Base-by-base conservation (phyloP, 2,113 vertebrate genomes). In the Paradoxurus hermaphroditus region DNA sequence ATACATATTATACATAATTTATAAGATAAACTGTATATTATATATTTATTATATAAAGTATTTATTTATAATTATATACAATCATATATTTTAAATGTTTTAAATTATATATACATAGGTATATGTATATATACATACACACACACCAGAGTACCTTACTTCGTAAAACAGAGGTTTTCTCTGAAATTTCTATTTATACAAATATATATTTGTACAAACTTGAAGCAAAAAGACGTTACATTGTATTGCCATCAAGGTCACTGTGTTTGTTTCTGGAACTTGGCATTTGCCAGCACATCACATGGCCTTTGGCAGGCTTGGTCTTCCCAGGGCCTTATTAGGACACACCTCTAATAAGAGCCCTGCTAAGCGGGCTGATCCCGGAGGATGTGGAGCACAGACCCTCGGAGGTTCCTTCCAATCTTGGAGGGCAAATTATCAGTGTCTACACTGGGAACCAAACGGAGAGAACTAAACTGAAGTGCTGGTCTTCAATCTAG, bases 151-250 rank as follows among this genome's bases (percentile, higher is more conserved):
- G 21, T 77, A 72, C 13, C 4, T 91, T 94, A 81, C 65, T 62
- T 89, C 90, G 62, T 2, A 89, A 97, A 95, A 82, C 10, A 78
- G 53, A 82, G 12, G 53, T 68, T 95, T 79, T 68, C 78, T 94
- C 59, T 94, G 83, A 75, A 83, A n/a, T 65, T 82, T 63, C 68
- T 31, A 46, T 79, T 70, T 94, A 86, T 67, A 53, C 59, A 68
- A 86, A 68, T 44, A 93, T 89, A 72, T 67, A 81, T 93, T 51
- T 91, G 10, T 65, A 90, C 10, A 86, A 29, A 46, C 46, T 88
- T 44, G 31, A 51, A 56, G 27, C 19, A 86, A 79, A 79, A 31
- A 94, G 41, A 85, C 34, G 11, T 46, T 49, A 62, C 8, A 39
- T 25, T 31, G 29, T n/a, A 41, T 81, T 90, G 29, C 31, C 49